A percentile compares a stretch with the other conserved stretches of the same genome.
Evolutionary conservation across 1,140 invertebrate genomes (phyloP).

Genomic region (Drosophila repleta): DNA sequence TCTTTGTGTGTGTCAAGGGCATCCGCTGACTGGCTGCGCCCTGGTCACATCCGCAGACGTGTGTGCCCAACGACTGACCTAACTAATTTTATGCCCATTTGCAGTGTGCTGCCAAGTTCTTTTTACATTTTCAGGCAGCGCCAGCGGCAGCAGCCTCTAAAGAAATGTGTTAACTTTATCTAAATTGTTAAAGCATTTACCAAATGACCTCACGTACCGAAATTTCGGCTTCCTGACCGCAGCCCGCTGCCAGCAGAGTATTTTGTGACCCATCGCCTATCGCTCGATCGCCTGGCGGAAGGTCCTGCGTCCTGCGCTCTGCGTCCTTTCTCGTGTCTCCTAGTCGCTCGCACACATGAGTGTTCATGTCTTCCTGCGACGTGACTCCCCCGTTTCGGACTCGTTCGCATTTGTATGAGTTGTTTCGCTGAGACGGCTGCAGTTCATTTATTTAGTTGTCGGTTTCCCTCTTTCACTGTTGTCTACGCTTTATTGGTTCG

Average conservation of each 20-base stretch:
- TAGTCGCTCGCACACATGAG: constrained; percentile 6
- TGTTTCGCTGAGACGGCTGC: constrained; percentile 13
- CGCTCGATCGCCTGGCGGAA: constrained; percentile 30
- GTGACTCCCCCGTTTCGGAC: constrained; percentile 17
- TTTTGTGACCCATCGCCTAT: constrained; percentile 22
- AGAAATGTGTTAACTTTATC: constrained; percentile 83
- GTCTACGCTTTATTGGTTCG: constrained; percentile 73
- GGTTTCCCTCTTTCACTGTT: constrained; percentile 26
- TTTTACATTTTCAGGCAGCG: constrained; percentile 54
- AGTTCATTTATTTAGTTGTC: constrained; percentile 74
- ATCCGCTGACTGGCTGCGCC: constrained; percentile 46
- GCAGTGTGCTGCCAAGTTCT: constrained; percentile 43
- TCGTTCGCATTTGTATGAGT: constrained; percentile 10
- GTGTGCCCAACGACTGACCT: constrained; percentile 57
- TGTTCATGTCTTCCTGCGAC: constrained; percentile 32
- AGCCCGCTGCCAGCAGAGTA: not conserved
- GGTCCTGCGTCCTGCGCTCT: constrained; percentile 3
- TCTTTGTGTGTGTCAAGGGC: constrained; percentile 56
- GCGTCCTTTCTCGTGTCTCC: constrained; percentile 11
- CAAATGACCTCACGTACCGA: constrained; percentile 80
- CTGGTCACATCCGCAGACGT: constrained; percentile 67
- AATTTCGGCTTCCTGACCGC: constrained; percentile 35
- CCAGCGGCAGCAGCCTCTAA: constrained; percentile 19
- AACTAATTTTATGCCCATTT: constrained; percentile 82
- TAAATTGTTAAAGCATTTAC: constrained; percentile 83